Conservation (phyloP, 2,797 vertebrate species). For the Telmatherina bonti region DNA sequence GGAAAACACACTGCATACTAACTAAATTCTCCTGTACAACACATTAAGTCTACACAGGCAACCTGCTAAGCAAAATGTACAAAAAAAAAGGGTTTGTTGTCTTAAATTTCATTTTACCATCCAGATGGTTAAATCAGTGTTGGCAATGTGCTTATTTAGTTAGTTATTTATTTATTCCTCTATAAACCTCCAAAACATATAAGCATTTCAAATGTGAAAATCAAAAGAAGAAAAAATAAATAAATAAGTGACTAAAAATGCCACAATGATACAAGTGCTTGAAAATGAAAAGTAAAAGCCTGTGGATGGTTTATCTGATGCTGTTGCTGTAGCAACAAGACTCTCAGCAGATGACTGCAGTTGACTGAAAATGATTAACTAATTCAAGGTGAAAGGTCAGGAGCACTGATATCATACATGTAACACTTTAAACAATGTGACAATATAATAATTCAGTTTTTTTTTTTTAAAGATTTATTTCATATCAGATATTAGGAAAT, state of each 20-base stretch:
- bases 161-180: too few relatives aligned
- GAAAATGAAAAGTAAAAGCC: not conserved
- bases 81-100: too few relatives aligned
- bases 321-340: not conserved
- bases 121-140: not conserved
- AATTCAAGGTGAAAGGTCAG: not conserved
- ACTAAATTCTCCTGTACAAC: not conserved
- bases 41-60: not conserved
- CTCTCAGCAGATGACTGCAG: not conserved
- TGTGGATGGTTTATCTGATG: not conserved
- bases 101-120: not conserved
- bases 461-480: too few relatives aligned
- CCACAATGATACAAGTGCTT: too few relatives aligned
- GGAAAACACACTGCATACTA: not conserved
- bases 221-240: too few relatives aligned
- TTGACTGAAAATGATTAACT: too few relatives aligned
- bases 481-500: not conserved
- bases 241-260: not conserved
- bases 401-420: not conserved
- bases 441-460: not conserved
- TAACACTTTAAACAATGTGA: not conserved
- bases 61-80: not conserved
- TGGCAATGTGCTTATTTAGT: too few relatives aligned
- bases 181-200: too few relatives aligned
- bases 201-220: too few relatives aligned